Evolutionary conservation across 1,140 invertebrate species (phyloP).

Genomic region (Bathynomus jamesi): DNA sequence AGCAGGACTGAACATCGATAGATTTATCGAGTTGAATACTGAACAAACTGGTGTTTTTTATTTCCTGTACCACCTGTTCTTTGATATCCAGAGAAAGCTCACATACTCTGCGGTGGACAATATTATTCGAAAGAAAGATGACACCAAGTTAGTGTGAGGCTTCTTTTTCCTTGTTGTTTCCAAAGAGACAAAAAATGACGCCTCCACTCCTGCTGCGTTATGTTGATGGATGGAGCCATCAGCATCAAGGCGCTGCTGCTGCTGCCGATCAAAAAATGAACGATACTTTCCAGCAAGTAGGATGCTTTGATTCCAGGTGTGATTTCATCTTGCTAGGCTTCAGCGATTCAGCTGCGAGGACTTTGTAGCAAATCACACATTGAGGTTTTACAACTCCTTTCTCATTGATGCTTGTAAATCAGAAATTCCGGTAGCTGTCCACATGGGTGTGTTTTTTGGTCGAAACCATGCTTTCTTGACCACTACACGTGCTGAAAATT

Average conservation of each 20-base stretch:
- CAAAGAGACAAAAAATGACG: constrained; percentile 6
- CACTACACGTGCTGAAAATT: no score
- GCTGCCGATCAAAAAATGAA: constrained; percentile 8
- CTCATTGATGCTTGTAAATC: constrained; percentile 9
- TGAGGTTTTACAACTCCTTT: constrained; percentile 13
- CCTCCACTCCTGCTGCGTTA: constrained; percentile 18
- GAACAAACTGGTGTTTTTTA: not conserved
- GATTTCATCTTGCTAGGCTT: constrained; percentile 11
- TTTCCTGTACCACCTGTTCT: constrained; percentile 4
- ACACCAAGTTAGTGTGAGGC: not conserved
- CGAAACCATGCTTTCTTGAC: no score
- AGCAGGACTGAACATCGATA: constrained; percentile 20
- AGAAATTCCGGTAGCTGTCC: constrained; percentile 11
- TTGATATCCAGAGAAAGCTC: not conserved
- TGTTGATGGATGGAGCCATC: constrained; percentile 12
- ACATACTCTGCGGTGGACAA: not conserved
- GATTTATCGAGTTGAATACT: constrained; percentile 3
- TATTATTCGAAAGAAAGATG: not conserved
- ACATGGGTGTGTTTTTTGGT: constrained; percentile 17
- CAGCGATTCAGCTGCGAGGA: constrained; percentile 9
- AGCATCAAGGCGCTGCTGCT: not conserved
- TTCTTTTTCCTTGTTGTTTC: not conserved
- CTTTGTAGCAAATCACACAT: not conserved
- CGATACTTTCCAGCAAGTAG: constrained; percentile 16
- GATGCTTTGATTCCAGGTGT: constrained; percentile 15